Conservation (phyloP, 2,797 vertebrate species). For the Gallinago nigripennis region DNA sequence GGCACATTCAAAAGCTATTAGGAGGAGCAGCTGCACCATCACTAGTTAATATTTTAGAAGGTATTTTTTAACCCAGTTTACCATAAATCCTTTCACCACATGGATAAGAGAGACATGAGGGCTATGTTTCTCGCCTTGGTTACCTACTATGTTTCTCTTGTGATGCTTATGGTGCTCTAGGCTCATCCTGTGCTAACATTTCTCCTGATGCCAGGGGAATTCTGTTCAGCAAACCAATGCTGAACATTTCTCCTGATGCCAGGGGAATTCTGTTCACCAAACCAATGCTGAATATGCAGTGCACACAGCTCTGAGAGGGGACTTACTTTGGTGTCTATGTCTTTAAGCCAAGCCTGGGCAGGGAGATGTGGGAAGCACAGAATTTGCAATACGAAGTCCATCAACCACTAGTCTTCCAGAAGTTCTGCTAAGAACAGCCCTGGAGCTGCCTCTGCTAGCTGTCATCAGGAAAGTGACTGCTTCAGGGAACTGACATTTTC, state of each 20-base stretch:
- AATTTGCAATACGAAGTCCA: background rate
- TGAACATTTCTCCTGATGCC: background rate
- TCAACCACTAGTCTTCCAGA: background rate
- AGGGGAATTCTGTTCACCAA: background rate
- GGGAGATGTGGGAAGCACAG: background rate
- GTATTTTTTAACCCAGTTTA: background rate
- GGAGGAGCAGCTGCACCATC: background rate
- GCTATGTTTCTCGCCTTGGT: background rate
- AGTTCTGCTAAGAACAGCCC: background rate
- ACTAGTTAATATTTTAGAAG: slow-evolving; percentile 10
- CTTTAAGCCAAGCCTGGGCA: background rate
- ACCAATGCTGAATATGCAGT: background rate
- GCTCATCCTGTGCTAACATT: background rate
- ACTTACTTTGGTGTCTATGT: background rate
- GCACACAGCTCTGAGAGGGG: background rate
- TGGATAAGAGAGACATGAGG: background rate
- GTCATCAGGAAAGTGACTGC: background rate
- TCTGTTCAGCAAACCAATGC: background rate
- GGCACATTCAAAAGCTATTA: background rate
- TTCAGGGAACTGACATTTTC: background rate
- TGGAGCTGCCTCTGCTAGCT: background rate
- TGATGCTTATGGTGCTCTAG: background rate
- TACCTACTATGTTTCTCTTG: background rate
- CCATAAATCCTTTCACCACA: background rate
- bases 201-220: background rate